These are phyloP conservation scores for Sebastes taczanowskii DNA, from an alignment of 2,797 vertebrate genomes.

Conservation along the genomic window DNA sequence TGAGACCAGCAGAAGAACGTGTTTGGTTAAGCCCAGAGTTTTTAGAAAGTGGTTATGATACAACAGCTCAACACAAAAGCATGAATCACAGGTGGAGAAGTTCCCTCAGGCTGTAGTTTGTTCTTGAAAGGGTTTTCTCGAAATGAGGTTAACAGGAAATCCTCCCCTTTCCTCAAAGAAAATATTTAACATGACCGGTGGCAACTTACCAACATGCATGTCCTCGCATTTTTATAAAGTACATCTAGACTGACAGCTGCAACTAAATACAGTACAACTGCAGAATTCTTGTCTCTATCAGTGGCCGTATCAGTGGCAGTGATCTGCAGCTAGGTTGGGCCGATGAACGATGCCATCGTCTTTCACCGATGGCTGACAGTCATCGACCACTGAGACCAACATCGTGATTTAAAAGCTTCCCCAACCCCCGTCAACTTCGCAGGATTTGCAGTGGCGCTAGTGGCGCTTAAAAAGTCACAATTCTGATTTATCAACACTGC, in stretches of 20 bases:
- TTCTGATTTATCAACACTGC: neutral
- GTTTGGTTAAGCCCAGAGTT: slow-evolving; percentile 30
- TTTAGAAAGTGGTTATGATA: slow-evolving; percentile 8
- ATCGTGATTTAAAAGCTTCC: neutral
- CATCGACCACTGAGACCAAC: too few species aligned
- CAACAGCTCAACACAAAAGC: slow-evolving; percentile 21
- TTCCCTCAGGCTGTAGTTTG: slow-evolving; percentile 10
- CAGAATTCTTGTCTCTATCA: neutral
- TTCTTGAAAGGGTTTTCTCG: neutral
- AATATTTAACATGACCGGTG: neutral
- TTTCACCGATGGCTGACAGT: too few species aligned
- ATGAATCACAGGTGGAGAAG: slow-evolving; percentile 1
- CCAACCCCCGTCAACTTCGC: rapidly evolving
- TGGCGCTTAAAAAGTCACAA: neutral
- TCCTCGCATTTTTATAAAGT: neutral
- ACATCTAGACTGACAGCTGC: neutral
- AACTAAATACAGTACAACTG: neutral
- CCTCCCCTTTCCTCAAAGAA: neutral
- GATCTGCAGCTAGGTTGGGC: neutral
- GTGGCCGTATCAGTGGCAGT: neutral
- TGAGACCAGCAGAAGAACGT: slow-evolving; percentile 13
- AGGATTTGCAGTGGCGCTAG: neutral
- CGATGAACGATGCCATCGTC: too few species aligned
- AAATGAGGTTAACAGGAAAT: neutral
- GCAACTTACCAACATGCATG: neutral